These are phyloP conservation scores for Pachycephus smyrnensis DNA, from an alignment of 2,888 invertebrate genomes.

Conservation along the genomic window DNA sequence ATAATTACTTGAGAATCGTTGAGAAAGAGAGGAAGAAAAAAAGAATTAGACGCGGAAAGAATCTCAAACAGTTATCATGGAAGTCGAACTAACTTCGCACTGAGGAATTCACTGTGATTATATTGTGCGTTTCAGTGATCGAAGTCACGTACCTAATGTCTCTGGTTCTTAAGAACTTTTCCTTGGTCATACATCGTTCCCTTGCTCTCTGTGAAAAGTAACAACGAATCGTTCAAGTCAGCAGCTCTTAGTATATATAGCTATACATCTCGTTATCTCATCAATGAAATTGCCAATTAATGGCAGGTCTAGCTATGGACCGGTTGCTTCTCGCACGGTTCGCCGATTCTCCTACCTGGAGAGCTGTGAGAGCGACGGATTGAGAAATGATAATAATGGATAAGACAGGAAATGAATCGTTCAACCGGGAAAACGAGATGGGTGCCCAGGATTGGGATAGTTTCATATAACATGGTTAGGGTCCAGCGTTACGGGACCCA, in stretches of 20 bases:
- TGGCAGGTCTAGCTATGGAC: background rate
- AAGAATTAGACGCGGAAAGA: background rate
- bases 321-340: background rate
- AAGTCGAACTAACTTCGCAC: background rate
- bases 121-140: too few species aligned
- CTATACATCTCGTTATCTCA: background rate
- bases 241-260: background rate
- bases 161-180: too few species aligned
- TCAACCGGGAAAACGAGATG: background rate
- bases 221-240: background rate
- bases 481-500: background rate
- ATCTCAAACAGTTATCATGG: background rate
- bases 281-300: conserved; percentile 1
- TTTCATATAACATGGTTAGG: background rate
- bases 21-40: background rate
- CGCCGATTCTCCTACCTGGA: background rate
- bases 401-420: conserved; percentile 14
- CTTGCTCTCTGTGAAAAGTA: background rate
- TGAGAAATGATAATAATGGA: background rate
- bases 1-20: background rate
- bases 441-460: background rate
- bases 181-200: too few species aligned
- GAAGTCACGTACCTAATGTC: too few species aligned
- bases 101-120: background rate
- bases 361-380: background rate